A percentile compares a stretch with the other conserved stretches of the same genome.
phyloP scores from a whole-genome alignment of 2,113 vertebrate species.

The Chloropsis hardwickii region DNA sequence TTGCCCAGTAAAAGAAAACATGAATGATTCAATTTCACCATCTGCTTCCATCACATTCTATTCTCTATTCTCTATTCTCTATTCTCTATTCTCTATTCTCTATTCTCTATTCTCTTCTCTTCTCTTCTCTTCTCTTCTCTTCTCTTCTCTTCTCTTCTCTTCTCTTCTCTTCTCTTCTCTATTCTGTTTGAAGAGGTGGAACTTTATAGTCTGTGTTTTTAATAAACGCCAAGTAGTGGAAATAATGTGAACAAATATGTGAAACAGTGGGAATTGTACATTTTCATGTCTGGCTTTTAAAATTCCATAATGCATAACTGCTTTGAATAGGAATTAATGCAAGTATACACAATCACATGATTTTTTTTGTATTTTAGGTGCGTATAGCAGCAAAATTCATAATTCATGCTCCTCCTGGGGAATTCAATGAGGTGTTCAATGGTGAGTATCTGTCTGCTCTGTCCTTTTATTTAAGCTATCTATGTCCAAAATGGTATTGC shows the following conservation, averaged over 20 bases:
- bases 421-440: constrained; percentile 97
- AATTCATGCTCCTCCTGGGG: constrained; percentile 93
- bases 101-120: too few species aligned
- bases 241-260: background rate
- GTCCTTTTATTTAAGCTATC: background rate
- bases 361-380: constrained; percentile 79
- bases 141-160: too few species aligned
- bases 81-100: too few species aligned
- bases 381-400: constrained; percentile 95
- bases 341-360: background rate
- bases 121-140: too few species aligned
- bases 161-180: too few species aligned
- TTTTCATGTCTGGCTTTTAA: background rate
- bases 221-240: background rate
- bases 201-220: background rate
- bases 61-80: too few species aligned
- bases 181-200: background rate
- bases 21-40: background rate
- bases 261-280: background rate
- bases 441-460: constrained; percentile 76
- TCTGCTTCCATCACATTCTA: background rate
- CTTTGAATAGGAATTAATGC: background rate
- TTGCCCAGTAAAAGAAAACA: background rate
- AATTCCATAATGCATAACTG: background rate
- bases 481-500: background rate